Evolutionary conservation across 1,140 invertebrate species (phyloP).

Genomic region (Rhopalosiphum maidis): DNA sequence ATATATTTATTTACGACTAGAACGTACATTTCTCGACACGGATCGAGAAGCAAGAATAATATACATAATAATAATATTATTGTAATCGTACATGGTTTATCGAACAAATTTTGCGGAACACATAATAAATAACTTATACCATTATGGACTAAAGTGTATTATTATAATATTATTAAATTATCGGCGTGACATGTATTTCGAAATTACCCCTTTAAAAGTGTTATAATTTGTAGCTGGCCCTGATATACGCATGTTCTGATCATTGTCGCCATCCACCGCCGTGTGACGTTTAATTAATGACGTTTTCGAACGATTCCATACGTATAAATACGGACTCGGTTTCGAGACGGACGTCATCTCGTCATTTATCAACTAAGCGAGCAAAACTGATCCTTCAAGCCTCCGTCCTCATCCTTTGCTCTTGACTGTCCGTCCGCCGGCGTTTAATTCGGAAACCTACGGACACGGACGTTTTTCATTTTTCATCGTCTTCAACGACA

Average conservation of each 20-base stretch:
- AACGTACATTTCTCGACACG: neutral
- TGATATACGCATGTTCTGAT: neutral
- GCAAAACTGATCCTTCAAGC: neutral
- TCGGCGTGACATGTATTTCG: neutral
- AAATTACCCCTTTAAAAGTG: neutral
- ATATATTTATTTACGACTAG: neutral
- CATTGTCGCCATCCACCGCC: neutral
- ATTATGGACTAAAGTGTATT: neutral
- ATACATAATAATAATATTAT: neutral
- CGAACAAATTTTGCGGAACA: neutral
- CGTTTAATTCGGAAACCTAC: neutral
- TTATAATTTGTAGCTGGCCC: neutral
- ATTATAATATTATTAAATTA: neutral
- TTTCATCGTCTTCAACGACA: neutral
- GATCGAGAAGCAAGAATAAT: neutral
- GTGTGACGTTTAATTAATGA: conserved; percentile 4
- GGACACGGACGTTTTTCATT: neutral
- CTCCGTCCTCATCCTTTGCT: too few relatives aligned
- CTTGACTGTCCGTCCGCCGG: too few relatives aligned
- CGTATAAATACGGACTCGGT: neutral
- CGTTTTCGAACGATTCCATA: neutral
- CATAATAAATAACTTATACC: neutral
- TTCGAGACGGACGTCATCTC: neutral
- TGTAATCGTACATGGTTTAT: neutral
- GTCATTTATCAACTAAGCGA: neutral